Conservation (phyloP, 2,113 vertebrate genomes). For the Sula dactylatra region DNA sequence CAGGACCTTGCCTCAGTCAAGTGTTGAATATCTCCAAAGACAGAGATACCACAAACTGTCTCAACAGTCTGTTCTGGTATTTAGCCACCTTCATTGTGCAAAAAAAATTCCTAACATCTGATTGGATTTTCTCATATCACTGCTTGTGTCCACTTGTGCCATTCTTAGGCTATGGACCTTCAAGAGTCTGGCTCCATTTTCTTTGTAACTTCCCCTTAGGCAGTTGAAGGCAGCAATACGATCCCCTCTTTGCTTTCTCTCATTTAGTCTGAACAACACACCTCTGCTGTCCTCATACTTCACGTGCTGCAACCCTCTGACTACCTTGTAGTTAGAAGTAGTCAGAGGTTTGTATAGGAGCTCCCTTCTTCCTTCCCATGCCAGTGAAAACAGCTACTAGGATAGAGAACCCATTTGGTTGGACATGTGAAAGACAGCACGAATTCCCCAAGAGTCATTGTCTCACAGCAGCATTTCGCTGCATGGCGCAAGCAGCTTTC, state of each 20-base stretch:
- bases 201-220: neutral
- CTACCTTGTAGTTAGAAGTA: neutral
- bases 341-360: neutral
- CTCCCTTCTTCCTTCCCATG: neutral
- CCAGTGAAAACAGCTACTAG: neutral
- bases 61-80: neutral
- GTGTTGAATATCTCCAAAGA: neutral
- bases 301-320: neutral
- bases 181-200: neutral
- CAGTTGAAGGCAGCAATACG: neutral
- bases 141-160: neutral
- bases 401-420: neutral
- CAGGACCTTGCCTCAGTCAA: neutral
- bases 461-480: neutral
- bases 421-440: neutral
- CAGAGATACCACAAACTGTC: neutral
- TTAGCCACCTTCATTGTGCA: neutral
- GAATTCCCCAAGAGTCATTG: neutral
- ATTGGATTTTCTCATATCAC: neutral
- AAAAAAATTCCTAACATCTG: neutral
- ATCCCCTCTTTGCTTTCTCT: neutral
- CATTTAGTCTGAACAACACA: neutral
- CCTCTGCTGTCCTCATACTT: neutral
- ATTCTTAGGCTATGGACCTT: neutral
- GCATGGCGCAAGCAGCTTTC: neutral